Base-by-base conservation (phyloP, 1,140 invertebrate species). In the Steinernema feltiae region DNA sequence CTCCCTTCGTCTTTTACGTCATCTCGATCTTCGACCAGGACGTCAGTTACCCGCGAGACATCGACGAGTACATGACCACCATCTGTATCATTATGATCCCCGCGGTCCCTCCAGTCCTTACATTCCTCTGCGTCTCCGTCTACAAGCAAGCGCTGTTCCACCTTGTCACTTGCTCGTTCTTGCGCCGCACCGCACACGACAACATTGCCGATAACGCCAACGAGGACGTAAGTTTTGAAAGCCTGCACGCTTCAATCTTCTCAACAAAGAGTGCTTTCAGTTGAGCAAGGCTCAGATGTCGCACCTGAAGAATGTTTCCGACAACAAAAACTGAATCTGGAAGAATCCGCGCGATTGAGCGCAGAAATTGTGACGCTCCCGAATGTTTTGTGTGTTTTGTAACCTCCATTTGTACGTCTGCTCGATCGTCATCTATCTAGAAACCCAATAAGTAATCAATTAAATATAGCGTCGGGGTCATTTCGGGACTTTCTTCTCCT, bases 81-180 rank as follows among this genome's bases (percentile, higher is more conserved):
- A 63, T 63, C 53, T 63, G 53, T 21, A 63, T 63, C 53, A 63
- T 63, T 21, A 63, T 63, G 53, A 63, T 63, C 53, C 53, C 53
- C 12, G 53, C 53, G 15, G 53, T 63, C 24, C 53, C 53, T n/a
- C 53, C 53, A 3, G 24, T 63, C 3, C 53, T 63, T 21, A 63
- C 53, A 27, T 63, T 63, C 24, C 7, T 63, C 53, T 63, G 12
- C 53, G 53, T 63, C 53, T 3, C 15, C 53, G 53, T 63, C 53
- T 63, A 63, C 53, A 63, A 63, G 24, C 7, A 63, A 21, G 53
- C 53, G 7, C 15, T 63, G 7, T 7, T 63, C 12, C 53, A 63
- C 24, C 53, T 63, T 21, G 15, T 63, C 53, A 63, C 53, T 7
- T 63, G 53, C 53, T 63, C 53, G 12, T 63, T 63, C 53, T 21